Conservation (phyloP, 2,888 invertebrate species). For the Plebejus melissa region DNA sequence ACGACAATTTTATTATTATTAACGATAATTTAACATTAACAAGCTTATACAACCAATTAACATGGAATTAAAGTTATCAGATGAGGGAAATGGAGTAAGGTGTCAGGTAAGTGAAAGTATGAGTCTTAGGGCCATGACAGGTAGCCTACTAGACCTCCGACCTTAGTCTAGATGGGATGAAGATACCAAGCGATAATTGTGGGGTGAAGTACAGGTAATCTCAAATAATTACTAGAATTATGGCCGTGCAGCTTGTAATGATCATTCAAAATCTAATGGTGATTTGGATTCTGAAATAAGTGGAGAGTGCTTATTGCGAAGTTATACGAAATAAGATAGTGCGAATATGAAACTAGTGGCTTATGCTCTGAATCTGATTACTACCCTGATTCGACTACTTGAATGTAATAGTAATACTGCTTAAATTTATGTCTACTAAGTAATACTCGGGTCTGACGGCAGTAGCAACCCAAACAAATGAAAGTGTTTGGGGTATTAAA, state of each 20-base stretch:
- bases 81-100: conserved; percentile 34
- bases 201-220: conserved; percentile 29
- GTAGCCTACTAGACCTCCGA: conserved; percentile 45
- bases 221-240: conserved; percentile 11
- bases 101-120: conserved; percentile 50
- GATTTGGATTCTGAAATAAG: conserved; percentile 1
- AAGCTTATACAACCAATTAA: conserved; percentile 28
- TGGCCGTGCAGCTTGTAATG: conserved; percentile 2
- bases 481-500: no score
- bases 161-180: conserved; percentile 42
- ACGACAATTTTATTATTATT: background rate
- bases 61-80: conserved; percentile 35
- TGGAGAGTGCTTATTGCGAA: background rate
- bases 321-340: background rate
- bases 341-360: background rate
- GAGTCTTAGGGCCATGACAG: conserved; percentile 44
- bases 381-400: background rate
- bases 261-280: background rate
- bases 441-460: no score
- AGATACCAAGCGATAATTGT: conserved; percentile 46
- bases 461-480: no score
- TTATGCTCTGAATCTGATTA: background rate
- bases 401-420: no score
- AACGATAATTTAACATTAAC: conserved; percentile 19
- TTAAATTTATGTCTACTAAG: no score